These are phyloP conservation scores for Pelusios castaneus DNA, from an alignment of 2,113 vertebrate genomes.

Conservation along the genomic window DNA sequence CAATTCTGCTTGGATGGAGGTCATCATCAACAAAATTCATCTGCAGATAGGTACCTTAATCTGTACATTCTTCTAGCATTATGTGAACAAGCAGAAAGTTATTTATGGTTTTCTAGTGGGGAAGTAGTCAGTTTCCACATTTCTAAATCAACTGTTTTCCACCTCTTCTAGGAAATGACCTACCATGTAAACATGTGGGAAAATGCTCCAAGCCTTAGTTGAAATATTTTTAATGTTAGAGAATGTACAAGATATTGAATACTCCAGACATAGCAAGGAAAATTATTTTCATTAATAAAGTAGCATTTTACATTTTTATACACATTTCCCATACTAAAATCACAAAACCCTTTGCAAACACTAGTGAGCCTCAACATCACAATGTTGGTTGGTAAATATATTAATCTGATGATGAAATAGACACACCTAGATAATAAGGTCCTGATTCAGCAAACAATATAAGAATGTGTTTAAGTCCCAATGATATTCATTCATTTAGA, in stretches of 20 bases:
- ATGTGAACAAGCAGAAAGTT: rapidly evolving
- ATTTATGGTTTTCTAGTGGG: not conserved
- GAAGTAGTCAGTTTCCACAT: not conserved
- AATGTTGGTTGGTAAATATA: not conserved
- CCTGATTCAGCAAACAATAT: not conserved
- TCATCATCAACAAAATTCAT: rapidly evolving
- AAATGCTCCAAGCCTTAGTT: rapidly evolving
- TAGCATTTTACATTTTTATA: not conserved
- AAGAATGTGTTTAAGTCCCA: not conserved
- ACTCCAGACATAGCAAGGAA: not conserved
- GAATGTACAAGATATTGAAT: not conserved
- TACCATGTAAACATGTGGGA: not conserved
- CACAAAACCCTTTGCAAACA: not conserved
- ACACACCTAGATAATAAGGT: not conserved
- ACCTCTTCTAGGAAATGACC: not conserved
- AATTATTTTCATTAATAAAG: not conserved
- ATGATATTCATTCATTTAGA: not conserved
- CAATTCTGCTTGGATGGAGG: not conserved
- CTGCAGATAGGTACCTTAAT: not conserved
- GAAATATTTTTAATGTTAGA: rapidly evolving
- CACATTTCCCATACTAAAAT: not conserved
- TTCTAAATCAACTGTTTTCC: not conserved
- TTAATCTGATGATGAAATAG: not conserved
- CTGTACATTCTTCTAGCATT: not conserved
- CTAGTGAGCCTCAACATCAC: not conserved